phyloP scores from a whole-genome alignment of 2,888 invertebrate genomes.

The Chironomus riparius region DNA sequence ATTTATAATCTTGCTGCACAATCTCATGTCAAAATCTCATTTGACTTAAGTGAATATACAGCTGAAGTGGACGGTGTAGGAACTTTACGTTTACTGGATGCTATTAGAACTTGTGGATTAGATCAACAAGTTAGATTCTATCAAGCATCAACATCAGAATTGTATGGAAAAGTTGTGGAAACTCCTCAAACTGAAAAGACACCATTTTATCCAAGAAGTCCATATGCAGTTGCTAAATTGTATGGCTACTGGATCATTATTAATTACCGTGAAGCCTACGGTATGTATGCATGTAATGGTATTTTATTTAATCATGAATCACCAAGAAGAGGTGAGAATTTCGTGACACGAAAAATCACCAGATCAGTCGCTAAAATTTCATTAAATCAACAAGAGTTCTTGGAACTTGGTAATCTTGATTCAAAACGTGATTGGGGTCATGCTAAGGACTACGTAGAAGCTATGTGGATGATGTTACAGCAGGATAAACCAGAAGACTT shows the following conservation, averaged over 20 bases:
- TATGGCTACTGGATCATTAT: conserved; percentile 95
- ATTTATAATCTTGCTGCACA: conserved; percentile 98
- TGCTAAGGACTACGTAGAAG: conserved; percentile 93
- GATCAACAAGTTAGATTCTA: conserved; percentile 77
- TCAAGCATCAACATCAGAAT: conserved; percentile 92
- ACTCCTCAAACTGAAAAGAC: conserved; percentile 90
- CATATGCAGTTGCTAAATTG: conserved; percentile 92
- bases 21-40: conserved; percentile 98
- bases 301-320: conserved; percentile 96
- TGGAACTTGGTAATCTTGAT: conserved; percentile 92
- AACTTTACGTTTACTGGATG: conserved; percentile 81
- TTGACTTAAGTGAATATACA: conserved; percentile 97
- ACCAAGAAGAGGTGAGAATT: conserved; percentile 92
- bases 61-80: conserved; percentile 97
- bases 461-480: conserved; percentile 99
- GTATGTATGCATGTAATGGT: conserved; percentile 93
- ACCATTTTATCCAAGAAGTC: conserved; percentile 92
- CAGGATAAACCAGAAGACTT: conserved; percentile 85
- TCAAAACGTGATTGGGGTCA: conserved; percentile 98
- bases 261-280: conserved; percentile 76
- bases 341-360: conserved; percentile 97
- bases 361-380: conserved; percentile 94
- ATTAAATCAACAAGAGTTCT: conserved; percentile 69
- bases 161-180: conserved; percentile 88
- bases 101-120: conserved; percentile 79